Evolutionary conservation across 2,797 vertebrate genomes (phyloP), one percentile per base, ranked within the genome.

Genomic region (Capromys pilorides): DNA sequence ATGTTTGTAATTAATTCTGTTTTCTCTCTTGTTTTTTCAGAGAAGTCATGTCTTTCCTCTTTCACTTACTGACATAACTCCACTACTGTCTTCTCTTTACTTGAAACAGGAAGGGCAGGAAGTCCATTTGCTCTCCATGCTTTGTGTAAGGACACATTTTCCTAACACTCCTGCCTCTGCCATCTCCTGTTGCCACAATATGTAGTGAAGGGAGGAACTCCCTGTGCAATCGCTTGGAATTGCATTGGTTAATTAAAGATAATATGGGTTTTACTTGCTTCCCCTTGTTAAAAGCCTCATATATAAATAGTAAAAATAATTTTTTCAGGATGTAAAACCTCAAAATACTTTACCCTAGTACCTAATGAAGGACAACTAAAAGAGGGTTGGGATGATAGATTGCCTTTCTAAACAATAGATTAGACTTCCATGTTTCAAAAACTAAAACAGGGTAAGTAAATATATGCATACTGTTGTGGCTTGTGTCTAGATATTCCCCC

Each of bases 261-360:
- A 51, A 57, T 28, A 19, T 33, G 36, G 22, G 0, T 36, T 67
- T 41, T 66, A 28, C 10, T 18, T 83, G 10, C 8, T 66, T 61
- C 57, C 14, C 28, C 41, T 71, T 54, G 36, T 39, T 11, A 71
- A 9, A 13, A 75, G 54, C 33, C 49, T 21, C 31, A 31, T 3
- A 12, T 39, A 73, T n/a, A 21, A 19, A 67, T 13, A 19, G 12
- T 26, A 24, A 18, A 41, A 88, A 77, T 13, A 51, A 12, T 26
- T 45, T 86, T 73, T 22, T 82, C 39, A 28, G 11, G 21, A 41
- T 91, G 45, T 33, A 89, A 79, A 73, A 66, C 11, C 14, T 64
- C 75, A 67, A 89, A 81, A 82, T 75, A 91, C 24, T 89, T 83
- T n/a, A 49, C 24, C 69, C 54, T 24, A 26, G 31, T 36, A 21